Conservation (phyloP, 1,140 invertebrate species). For the Ganaspis sp. region DNA sequence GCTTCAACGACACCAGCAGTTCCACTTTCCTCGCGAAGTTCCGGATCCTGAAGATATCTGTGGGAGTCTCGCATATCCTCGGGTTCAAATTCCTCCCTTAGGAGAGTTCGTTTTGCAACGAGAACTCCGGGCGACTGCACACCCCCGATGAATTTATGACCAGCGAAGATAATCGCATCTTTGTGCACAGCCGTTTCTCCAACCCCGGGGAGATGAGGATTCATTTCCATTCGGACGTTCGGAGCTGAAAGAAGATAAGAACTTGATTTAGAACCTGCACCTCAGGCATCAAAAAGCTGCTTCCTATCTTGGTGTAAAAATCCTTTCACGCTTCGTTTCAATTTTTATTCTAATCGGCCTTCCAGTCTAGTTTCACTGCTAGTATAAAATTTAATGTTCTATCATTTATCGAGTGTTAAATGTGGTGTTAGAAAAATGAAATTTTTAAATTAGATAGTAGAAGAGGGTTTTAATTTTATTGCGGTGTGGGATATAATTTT, state of each 20-base stretch:
- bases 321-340: not conserved
- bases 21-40: conserved; percentile 90
- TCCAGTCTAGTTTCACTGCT: no score
- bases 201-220: conserved; percentile 83
- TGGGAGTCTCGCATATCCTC: conserved; percentile 73
- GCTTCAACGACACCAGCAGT: conserved; percentile 90
- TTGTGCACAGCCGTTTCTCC: conserved; percentile 85
- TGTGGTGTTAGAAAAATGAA: no score
- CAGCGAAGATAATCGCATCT: conserved; percentile 93
- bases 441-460: no score
- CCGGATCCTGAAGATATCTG: conserved; percentile 67
- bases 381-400: no score
- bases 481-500: no score
- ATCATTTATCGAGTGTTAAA: no score
- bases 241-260: conserved; percentile 79
- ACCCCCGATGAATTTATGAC: conserved; percentile 94
- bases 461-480: no score
- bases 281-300: not conserved
- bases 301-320: no score
- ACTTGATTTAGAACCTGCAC: not conserved
- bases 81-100: conserved; percentile 72
- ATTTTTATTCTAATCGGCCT: not conserved
- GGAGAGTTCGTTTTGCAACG: conserved; percentile 76
- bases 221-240: conserved; percentile 90
- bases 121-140: conserved; percentile 87